These are phyloP conservation scores for Keiferia lycopersicella DNA, from an alignment of 2,888 invertebrate genomes.

Conservation along the genomic window DNA sequence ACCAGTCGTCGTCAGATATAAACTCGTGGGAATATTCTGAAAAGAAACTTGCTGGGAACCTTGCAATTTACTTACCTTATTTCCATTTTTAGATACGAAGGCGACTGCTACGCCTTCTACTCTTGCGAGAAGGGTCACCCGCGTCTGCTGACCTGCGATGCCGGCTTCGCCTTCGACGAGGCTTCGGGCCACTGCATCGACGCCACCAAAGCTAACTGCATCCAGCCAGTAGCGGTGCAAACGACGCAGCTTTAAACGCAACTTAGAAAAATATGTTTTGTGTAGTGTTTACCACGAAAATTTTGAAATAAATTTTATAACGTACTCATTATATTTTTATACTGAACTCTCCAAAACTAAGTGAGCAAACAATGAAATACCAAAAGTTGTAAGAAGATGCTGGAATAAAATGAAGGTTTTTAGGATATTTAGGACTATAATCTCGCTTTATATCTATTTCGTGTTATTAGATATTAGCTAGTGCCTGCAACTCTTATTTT, in stretches of 20 bases:
- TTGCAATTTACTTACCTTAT: background rate
- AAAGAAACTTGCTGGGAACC: too few relatives aligned
- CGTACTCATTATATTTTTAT: background rate
- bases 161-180: slow-evolving; percentile 56
- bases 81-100: slow-evolving; percentile 45
- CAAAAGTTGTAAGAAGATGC: too few relatives aligned
- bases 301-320: background rate
- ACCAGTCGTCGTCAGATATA: too few relatives aligned
- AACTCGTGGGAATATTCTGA: too few relatives aligned
- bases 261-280: background rate
- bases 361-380: too few relatives aligned
- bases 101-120: slow-evolving; percentile 59
- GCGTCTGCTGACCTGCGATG: slow-evolving; percentile 58
- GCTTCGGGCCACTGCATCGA: slow-evolving; percentile 47
- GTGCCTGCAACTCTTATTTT: too few relatives aligned
- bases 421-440: too few relatives aligned
- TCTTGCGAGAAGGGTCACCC: slow-evolving; percentile 53
- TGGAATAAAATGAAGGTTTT: too few relatives aligned
- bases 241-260: background rate
- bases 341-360: background rate
- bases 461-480: too few relatives aligned
- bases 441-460: too few relatives aligned
- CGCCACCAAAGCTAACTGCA: slow-evolving; percentile 42
- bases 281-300: background rate
- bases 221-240: background rate